Conservation (phyloP, 2,113 vertebrate species). For the Lepidothrix coronata region DNA sequence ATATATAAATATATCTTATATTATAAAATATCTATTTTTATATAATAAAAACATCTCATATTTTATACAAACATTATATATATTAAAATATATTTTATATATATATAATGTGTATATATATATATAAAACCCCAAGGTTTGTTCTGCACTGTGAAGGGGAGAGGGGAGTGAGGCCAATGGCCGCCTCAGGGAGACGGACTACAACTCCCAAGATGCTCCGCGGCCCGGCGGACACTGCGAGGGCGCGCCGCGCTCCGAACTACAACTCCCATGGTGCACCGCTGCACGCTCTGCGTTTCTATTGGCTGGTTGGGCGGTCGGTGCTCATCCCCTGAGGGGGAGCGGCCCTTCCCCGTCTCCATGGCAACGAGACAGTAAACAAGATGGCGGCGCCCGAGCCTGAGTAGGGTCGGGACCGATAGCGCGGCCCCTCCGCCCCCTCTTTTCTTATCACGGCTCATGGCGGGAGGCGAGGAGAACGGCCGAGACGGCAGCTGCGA, state of each 20-base stretch:
- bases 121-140: no score
- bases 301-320: not conserved
- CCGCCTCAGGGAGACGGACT: not conserved
- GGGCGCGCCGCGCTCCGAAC: accelerated
- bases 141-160: no score
- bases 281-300: accelerated
- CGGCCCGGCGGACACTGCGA: accelerated
- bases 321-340: not conserved
- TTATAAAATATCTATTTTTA: no score
- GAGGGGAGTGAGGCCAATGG: no score
- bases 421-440: accelerated
- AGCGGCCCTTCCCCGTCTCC: not conserved
- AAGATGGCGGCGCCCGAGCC: not conserved
- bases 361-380: not conserved
- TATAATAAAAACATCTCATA: no score
- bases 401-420: accelerated
- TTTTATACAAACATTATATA: no score
- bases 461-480: not conserved
- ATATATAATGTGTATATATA: no score
- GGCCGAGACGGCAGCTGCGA: accelerated
- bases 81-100: no score
- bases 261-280: not conserved
- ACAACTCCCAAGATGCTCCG: not conserved
- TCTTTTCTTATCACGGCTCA: not conserved
- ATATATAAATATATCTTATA: no score